phyloP scores from a whole-genome alignment of 2,113 vertebrate species.

The Stictonetta naevosa region DNA sequence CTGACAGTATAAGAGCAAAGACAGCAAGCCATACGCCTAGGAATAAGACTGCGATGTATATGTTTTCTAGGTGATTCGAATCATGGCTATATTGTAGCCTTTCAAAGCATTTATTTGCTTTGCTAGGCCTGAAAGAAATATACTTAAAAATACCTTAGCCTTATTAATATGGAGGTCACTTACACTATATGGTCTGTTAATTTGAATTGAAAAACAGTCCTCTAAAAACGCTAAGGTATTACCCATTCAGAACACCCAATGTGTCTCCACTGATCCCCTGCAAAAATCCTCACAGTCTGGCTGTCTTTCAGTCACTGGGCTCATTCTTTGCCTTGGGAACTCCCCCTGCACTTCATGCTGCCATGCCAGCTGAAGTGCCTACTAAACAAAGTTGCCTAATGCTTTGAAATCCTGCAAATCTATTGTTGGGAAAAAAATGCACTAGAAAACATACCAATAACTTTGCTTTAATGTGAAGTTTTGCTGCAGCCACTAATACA shows the following conservation, averaged over 20 bases:
- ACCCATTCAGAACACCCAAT: conserved; percentile 33
- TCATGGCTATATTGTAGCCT: neutral
- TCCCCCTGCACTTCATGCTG: conserved; percentile 28
- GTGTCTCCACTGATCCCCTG: neutral
- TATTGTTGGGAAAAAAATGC: neutral
- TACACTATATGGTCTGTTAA: neutral
- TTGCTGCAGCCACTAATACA: neutral
- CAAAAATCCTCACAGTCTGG: conserved; percentile 10
- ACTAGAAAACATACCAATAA: neutral
- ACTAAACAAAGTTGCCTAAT: conserved; percentile 11
- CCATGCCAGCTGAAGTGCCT: conserved; percentile 20
- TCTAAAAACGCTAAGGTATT: conserved; percentile 8
- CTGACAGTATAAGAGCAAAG: conserved; percentile 3
- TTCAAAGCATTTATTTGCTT: neutral
- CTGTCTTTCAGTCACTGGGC: conserved; percentile 33
- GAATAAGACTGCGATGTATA: neutral
- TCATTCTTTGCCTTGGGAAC: conserved; percentile 56
- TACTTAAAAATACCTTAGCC: neutral
- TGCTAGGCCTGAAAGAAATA: neutral
- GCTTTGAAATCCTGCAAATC: conserved; percentile 8
- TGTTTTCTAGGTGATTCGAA: neutral
- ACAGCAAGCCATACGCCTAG: neutral
- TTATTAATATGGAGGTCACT: neutral
- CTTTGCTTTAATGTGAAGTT: neutral
- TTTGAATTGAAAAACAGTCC: neutral